Percentiles rank a stretch among this genome's conserved stretches.
These are phyloP conservation scores for Catostomus latipinnis DNA, from an alignment of 2,797 vertebrate species.

Conservation along the genomic window DNA sequence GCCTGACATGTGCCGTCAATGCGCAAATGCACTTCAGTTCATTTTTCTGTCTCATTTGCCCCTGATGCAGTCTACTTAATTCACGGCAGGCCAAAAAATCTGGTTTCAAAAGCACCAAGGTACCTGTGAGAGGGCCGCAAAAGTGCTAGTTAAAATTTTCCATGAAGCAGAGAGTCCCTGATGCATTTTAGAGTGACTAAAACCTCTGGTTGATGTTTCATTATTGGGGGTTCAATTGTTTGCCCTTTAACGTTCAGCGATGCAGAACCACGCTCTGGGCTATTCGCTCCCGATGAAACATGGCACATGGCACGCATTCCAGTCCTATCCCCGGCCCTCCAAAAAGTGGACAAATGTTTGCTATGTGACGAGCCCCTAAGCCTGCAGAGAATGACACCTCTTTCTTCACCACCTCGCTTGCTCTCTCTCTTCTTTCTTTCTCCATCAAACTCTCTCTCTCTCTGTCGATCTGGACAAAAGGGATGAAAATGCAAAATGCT, in stretches of 20 bases:
- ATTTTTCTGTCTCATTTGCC: slow-evolving; percentile 4
- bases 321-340: slow-evolving; percentile 48
- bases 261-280: slow-evolving; percentile 54
- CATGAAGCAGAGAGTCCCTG: slow-evolving; percentile 12
- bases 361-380: slow-evolving; percentile 52
- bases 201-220: slow-evolving; percentile 17
- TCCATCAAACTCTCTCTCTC: slow-evolving; percentile 54
- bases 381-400: slow-evolving; percentile 63
- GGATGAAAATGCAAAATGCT: slow-evolving; percentile 76
- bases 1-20: slow-evolving; percentile 32
- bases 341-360: slow-evolving; percentile 61
- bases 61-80: slow-evolving; percentile 4
- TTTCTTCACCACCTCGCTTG: slow-evolving; percentile 25
- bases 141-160: slow-evolving; percentile 13
- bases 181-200: slow-evolving; percentile 21
- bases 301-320: slow-evolving; percentile 50
- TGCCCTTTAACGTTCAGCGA: slow-evolving; percentile 46
- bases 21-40: slow-evolving; percentile 16
- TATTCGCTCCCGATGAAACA: slow-evolving; percentile 52
- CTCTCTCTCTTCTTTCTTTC: slow-evolving; percentile 8
- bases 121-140: slow-evolving; percentile 35
- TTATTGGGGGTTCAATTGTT: slow-evolving; percentile 43
- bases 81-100: slow-evolving; percentile 30
- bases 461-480: slow-evolving; percentile 68
- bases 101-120: slow-evolving; percentile 29